Conservation (phyloP, 2,113 vertebrate species). For the Isichthys henryi region DNA sequence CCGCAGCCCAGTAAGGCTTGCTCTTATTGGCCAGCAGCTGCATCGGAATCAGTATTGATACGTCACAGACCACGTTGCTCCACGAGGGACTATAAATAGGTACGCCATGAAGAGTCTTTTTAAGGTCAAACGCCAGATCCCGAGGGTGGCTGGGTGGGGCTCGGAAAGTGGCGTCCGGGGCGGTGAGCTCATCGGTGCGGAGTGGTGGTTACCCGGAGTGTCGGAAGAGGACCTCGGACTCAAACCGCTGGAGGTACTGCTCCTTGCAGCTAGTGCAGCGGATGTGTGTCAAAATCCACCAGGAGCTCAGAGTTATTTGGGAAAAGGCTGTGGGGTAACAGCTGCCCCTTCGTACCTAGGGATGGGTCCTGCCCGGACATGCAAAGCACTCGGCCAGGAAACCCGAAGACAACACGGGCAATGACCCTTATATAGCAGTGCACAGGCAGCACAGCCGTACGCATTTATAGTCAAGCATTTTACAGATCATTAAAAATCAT, state of each 20-base stretch:
- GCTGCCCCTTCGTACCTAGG: neutral
- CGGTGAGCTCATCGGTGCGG: neutral
- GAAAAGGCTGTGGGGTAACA: neutral
- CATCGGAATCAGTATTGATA: slow-evolving; percentile 25
- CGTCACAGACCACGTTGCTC: slow-evolving; percentile 16
- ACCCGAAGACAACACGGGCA: neutral
- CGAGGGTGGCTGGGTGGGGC: slow-evolving; percentile 34
- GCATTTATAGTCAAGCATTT: neutral
- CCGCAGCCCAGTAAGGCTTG: neutral
- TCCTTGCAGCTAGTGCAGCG: neutral
- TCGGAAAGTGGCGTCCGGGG: neutral
- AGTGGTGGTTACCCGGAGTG: neutral
- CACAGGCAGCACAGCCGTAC: neutral
- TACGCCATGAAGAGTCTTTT: slow-evolving; percentile 46
- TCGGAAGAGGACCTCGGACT: neutral
- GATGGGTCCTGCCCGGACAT: neutral
- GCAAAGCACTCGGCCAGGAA: neutral
- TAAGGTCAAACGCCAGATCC: slow-evolving; percentile 45
- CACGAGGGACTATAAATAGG: slow-evolving; percentile 56
- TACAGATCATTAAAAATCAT: neutral
- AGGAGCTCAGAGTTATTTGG: neutral
- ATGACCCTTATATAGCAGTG: neutral
- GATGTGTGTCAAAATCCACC: neutral
- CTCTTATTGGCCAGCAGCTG: slow-evolving; percentile 13
- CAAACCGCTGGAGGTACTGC: neutral